A percentile compares a stretch with the other conserved stretches of the same genome.
Evolutionary conservation across 1,140 invertebrate species (phyloP).

Genomic region (Euwallacea similis): DNA sequence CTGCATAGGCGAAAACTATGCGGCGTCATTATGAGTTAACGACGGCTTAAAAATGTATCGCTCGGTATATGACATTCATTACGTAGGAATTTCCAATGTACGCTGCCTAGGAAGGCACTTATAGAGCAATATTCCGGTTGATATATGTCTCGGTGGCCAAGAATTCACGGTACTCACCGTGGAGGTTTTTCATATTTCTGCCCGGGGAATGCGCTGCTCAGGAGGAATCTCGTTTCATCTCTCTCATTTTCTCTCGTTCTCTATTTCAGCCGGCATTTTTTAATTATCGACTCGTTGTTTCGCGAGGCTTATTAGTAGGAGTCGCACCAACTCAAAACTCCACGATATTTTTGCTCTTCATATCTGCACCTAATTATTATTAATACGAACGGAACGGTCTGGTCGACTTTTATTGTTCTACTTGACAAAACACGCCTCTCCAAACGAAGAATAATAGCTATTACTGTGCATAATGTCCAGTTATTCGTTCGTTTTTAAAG

Average conservation of each 20-base stretch:
- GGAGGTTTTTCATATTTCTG: constrained; percentile 22
- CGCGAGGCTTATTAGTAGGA: no score
- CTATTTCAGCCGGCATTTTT: constrained; percentile 1
- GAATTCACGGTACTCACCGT: constrained; percentile 19
- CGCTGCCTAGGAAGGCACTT: constrained; percentile 18
- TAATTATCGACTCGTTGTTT: constrained; percentile 3
- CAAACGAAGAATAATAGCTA: constrained; percentile 30
- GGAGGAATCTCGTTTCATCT: neutral
- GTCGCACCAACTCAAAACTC: no score
- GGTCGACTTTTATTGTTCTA: constrained; percentile 31
- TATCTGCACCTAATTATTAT: constrained; percentile 7
- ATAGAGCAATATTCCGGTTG: constrained; percentile 30
- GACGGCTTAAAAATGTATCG: constrained; percentile 25
- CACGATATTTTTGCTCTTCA: no score
- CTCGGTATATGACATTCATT: constrained; percentile 30
- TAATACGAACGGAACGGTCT: constrained; percentile 29
- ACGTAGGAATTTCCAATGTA: constrained; percentile 28
- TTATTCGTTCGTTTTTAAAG: constrained; percentile 24
- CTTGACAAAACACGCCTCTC: constrained; percentile 35
- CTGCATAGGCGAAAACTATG: constrained; percentile 18
- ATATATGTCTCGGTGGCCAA: constrained; percentile 16
- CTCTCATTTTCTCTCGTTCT: neutral
- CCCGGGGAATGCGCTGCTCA: constrained; percentile 2
- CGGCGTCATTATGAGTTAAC: constrained; percentile 24
- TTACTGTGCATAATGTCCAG: constrained; percentile 34